Base-by-base conservation (phyloP, 2,888 invertebrate genomes). In the Dynastes grantii region DNA sequence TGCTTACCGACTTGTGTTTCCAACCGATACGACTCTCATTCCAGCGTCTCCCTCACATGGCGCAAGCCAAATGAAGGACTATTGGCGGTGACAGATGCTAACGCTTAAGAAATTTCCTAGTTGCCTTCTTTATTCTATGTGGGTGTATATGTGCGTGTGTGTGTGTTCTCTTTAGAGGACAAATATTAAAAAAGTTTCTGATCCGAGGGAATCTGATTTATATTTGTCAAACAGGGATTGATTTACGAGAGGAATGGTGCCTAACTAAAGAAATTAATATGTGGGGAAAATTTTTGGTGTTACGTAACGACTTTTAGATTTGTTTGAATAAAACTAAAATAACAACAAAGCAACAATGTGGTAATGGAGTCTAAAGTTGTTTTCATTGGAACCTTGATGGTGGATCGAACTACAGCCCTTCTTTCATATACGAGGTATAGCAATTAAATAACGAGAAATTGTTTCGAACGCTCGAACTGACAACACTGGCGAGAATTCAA, bases 101-200 rank as follows among this genome's bases (percentile, higher is more conserved):
- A 40, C 22, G 58, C 51, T 73, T n/a, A 53, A 73, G 73, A 73
- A 73, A 73, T 73, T 58, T 73, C 58, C 40, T 73, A 58, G 58
- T 40, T 73, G 58, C 45, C 58, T 40, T 2, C 37, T 58, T 73
- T 58, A 73, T 61, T 73, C 40, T 73, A n/a, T 16, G 55, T 4
- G 37, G 16, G 71, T 37, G 71, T 58, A 9, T 58, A 8, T 16
- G 37, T 55, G 55, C 2, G 71, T 53, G 71, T 55, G 55, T n/a
- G 53, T 58, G 55, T 58, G 16, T 58, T 61, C 58, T 73, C 40
- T 40, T 73, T 73, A 58, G 73, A 32, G 9, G 40, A 73, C 73
- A 73, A 73, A 73, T 73, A 73, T 73, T 73, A 73, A 73, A 73
- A 70, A 73, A 73, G 73, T 73, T 73, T 73, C 37, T 37, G 40